Conservation (phyloP, 2,113 vertebrate species). For the Mobula birostris region DNA sequence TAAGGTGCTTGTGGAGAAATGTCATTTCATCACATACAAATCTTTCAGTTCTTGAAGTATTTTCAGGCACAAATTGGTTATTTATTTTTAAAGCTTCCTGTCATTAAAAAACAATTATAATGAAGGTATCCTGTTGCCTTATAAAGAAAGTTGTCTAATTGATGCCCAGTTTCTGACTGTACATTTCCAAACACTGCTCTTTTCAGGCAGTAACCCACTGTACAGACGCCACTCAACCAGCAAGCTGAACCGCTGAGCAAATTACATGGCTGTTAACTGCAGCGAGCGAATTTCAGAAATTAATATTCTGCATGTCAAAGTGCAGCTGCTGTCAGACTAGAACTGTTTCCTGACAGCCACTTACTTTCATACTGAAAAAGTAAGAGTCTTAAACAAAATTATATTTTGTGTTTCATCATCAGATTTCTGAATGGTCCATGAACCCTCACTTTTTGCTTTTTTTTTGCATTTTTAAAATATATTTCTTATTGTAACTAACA, state of each 20-base stretch:
- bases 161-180: background rate
- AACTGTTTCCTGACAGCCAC: background rate
- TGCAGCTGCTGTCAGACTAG: background rate
- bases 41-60: background rate
- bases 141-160: background rate
- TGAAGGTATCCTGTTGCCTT: background rate
- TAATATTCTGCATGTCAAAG: constrained; percentile 6
- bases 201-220: background rate
- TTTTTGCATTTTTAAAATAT: no score
- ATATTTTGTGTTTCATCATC: background rate
- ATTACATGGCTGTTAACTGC: constrained; percentile 17
- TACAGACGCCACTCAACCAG: background rate
- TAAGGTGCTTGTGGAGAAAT: no score
- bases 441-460: no score
- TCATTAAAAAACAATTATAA: background rate
- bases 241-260: constrained; percentile 9
- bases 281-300: background rate
- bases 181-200: background rate
- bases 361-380: background rate
- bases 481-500: no score
- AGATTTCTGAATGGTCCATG: no score
- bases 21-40: no score
- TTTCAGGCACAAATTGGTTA: constrained; percentile 11
- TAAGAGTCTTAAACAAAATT: background rate
- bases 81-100: background rate